Evolutionary conservation across 1,140 invertebrate genomes (phyloP).

Genomic region (Drosophila santomea): DNA sequence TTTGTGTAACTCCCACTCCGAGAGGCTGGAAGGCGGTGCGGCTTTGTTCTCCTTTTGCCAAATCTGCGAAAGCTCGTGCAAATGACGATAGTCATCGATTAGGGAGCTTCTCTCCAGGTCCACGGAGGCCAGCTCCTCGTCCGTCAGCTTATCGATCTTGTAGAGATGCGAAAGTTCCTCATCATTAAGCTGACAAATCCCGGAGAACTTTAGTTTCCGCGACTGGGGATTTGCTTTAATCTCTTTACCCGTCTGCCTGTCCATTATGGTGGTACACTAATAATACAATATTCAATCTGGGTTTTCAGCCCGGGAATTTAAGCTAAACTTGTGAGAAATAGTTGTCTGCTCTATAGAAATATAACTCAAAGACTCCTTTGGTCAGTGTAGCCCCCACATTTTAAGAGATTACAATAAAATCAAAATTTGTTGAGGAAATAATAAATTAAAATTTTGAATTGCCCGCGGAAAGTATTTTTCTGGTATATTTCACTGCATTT

Average conservation of each 20-base stretch:
- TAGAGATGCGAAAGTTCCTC: conserved; percentile 29
- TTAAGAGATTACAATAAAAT: no score
- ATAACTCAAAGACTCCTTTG: not conserved
- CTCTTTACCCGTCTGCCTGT: not conserved
- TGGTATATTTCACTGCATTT: not conserved
- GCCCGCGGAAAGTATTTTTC: not conserved
- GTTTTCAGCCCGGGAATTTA: no score
- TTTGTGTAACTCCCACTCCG: no score
- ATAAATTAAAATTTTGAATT: not conserved
- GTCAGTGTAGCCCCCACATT: no score
- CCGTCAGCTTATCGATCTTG: conserved; percentile 39
- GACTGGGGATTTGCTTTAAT: not conserved
- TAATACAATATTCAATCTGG: no score
- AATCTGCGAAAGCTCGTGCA: conserved; percentile 46
- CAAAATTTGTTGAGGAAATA: no score
- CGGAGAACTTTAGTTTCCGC: conserved; percentile 46
- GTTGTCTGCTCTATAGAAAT: not conserved
- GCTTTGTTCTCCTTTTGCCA: no score
- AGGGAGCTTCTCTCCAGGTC: conserved; percentile 33
- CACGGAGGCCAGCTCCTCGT: conserved; percentile 42
- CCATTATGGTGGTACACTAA: not conserved
- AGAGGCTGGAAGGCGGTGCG: no score
- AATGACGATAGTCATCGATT: conserved; percentile 60
- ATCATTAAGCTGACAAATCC: conserved; percentile 38
- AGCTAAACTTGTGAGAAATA: no score